A percentile compares a stretch with the other conserved stretches of the same genome.
Conservation (phyloP, 2,113 vertebrate species). For the Hystrix brachyura region DNA sequence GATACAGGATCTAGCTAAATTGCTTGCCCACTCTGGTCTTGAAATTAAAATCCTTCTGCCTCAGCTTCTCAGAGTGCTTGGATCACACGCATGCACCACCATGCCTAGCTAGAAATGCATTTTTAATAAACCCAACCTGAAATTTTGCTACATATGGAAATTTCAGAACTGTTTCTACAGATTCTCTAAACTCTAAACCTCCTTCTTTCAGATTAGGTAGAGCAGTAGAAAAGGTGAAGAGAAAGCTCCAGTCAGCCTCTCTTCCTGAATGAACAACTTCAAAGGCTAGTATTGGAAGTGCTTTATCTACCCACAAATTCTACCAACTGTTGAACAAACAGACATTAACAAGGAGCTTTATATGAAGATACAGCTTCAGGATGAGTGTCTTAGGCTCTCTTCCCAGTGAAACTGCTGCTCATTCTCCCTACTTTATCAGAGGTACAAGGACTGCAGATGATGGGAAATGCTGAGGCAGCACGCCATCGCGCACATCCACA, state of each 20-base stretch:
- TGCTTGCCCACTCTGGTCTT: neutral
- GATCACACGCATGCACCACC: neutral
- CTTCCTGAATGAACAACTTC: neutral
- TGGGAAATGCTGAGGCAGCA: fast-evolving
- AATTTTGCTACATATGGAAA: neutral
- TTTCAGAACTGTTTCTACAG: neutral
- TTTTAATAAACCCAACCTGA: neutral
- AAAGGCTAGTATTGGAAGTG: fast-evolving
- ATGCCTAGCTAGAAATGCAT: neutral
- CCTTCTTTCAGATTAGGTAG: neutral
- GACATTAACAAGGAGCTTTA: neutral
- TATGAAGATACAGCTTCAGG: neutral
- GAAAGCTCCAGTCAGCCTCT: neutral
- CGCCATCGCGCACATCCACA: neutral
- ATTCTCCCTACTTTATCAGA: neutral
- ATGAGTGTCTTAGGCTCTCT: neutral
- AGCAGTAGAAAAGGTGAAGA: neutral
- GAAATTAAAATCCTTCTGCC: too few relatives aligned
- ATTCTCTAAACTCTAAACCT: neutral
- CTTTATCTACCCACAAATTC: neutral
- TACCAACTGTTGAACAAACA: neutral
- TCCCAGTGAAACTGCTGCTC: neutral
- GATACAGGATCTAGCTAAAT: neutral
- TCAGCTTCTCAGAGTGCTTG: neutral
- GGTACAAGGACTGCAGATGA: neutral